A percentile compares a stretch with the other conserved stretches of the same genome.
Conservation (phyloP, 1,140 invertebrate species). For the Diorhabda elongata region DNA sequence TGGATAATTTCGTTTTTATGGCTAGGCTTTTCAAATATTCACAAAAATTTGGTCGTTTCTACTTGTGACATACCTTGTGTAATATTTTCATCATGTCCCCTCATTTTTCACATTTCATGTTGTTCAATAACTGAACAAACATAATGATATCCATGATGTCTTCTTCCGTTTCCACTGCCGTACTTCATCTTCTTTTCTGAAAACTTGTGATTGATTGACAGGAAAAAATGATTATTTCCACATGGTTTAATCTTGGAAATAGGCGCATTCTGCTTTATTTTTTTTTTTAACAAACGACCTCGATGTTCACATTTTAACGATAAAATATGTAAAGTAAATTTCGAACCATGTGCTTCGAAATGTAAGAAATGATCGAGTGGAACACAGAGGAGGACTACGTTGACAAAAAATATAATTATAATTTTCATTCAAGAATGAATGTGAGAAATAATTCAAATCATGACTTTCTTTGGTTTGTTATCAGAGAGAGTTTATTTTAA, state of each 20-base stretch:
- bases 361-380: too few relatives aligned
- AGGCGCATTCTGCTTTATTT: neutral
- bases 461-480: too few relatives aligned
- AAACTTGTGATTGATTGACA: conserved; percentile 2
- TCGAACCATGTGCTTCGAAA: neutral
- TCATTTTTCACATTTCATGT: conserved; percentile 3
- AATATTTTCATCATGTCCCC: neutral
- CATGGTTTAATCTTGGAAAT: neutral
- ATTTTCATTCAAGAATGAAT: too few relatives aligned
- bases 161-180: neutral
- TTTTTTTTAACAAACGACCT: neutral
- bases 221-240: conserved; percentile 2
- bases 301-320: neutral
- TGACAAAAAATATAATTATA: too few relatives aligned
- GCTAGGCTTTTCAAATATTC: too few relatives aligned
- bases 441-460: too few relatives aligned
- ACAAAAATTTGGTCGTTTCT: too few relatives aligned
- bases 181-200: conserved; percentile 2
- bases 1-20: too few relatives aligned
- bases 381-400: too few relatives aligned
- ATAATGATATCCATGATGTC: neutral
- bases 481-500: too few relatives aligned
- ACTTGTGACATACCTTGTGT: neutral
- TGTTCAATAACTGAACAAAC: conserved; percentile 2
- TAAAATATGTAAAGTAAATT: conserved; percentile 1